Base-by-base conservation (phyloP, 2,797 vertebrate species). In the Tragopan temminckii region DNA sequence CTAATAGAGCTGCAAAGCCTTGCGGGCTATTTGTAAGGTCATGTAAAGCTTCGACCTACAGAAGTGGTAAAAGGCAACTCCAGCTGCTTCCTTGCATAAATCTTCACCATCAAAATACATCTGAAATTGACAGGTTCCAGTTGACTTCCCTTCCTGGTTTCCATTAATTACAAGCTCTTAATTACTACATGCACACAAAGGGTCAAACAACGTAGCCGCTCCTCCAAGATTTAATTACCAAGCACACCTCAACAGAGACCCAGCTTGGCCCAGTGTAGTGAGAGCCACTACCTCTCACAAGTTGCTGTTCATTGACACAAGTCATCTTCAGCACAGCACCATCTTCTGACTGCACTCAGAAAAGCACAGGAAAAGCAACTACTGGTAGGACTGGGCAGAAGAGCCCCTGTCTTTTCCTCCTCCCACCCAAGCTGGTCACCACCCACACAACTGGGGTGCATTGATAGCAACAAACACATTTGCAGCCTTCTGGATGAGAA, bases 81-180 rank as follows among this genome's bases (percentile, higher is more conserved):
- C 31, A 36, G 33, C 29, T 64, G 20, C 48, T 84, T 76, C 9
- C 1, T 36, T 52, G 48, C 40, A n/a, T 79, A 90, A 91, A 88
- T 7, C 71, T 61, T 75, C 70, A 75, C 76, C 43, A 67, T 48
- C 74, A 79, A 74, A 86, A 62, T 52, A 78, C 50, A 93, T 68
- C 78, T 66, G 52, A 84, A 77, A 91, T 19, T 80, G 89, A 77
- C 69, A 93, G 18, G 76, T 85, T 94, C 72, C 68, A 75, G 58
- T 67, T 90, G 68, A 81, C n/a, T 82, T 91, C 76, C 59, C 42
- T 31, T 57, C 52, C 36, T 3, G 8, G 13, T 7, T 24, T 35
- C 53, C 20, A 63, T 70, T 90, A 95, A 94, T 91, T 93, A 92
- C 58, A 85, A 92, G 42, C 36, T 48, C 62, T 92, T 92, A 95